Percentiles rank a stretch among this genome's conserved stretches.
phyloP scores from a whole-genome alignment of 2,888 invertebrate genomes.

The Cerceris ruficornis region DNA sequence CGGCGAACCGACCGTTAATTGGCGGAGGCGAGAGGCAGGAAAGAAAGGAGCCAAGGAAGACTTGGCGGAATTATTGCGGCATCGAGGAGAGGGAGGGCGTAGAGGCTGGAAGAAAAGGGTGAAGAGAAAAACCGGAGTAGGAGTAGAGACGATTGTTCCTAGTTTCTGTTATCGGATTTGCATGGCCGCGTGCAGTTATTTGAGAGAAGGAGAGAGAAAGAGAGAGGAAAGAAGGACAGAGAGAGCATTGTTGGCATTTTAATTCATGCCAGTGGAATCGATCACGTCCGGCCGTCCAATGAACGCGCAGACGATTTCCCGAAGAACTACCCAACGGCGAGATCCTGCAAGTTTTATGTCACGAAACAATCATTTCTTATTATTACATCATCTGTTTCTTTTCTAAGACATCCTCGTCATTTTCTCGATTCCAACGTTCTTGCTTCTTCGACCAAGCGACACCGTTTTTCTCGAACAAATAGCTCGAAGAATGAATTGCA shows the following conservation, averaged over 20 bases:
- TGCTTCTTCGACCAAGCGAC: too few relatives aligned
- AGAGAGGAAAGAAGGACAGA: too few relatives aligned
- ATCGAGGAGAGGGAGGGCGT: constrained; percentile 29
- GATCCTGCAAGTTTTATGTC: not conserved
- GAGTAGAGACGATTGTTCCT: constrained; percentile 55
- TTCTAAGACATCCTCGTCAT: too few relatives aligned
- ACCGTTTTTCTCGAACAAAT: too few relatives aligned
- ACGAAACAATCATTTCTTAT: too few relatives aligned
- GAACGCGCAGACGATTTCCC: constrained; percentile 30
- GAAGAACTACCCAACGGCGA: constrained; percentile 42
- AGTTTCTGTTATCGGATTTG: constrained; percentile 71
- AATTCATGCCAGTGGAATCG: constrained; percentile 65
- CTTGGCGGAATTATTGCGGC: constrained; percentile 61
- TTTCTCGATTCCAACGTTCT: too few relatives aligned
- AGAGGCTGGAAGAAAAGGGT: constrained; percentile 48
- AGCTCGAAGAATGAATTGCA: too few relatives aligned
- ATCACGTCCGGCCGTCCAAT: constrained; percentile 63
- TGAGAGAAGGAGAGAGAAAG: constrained; percentile 13
- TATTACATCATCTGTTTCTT: too few relatives aligned
- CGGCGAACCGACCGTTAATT: constrained; percentile 64
- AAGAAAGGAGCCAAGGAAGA: constrained; percentile 63
- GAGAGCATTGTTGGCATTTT: constrained; percentile 66
- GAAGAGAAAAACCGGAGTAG: constrained; percentile 43
- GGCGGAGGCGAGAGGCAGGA: constrained; percentile 44
- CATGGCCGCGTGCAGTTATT: constrained; percentile 68